These are phyloP conservation scores for Tyrophagus putrescentiae DNA, from an alignment of 1,140 invertebrate species.

Conservation along the genomic window DNA sequence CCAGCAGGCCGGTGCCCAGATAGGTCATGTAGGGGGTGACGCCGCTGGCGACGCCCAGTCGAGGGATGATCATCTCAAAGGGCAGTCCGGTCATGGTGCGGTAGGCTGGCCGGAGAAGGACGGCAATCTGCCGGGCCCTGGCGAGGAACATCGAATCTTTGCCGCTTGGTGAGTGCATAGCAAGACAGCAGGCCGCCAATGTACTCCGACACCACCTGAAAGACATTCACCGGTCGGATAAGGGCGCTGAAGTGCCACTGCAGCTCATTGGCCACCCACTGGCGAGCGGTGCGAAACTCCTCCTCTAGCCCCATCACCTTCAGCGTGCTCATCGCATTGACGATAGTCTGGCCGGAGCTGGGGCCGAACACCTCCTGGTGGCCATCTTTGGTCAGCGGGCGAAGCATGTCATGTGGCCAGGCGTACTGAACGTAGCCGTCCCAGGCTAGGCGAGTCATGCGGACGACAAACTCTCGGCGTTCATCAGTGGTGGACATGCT, in stretches of 20 bases:
- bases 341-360: constrained; percentile 32
- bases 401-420: constrained; percentile 93
- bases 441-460: constrained; percentile 34
- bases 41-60: background rate
- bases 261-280: background rate
- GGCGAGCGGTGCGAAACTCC: background rate
- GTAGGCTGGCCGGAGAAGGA: background rate
- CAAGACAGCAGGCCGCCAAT: constrained; percentile 79
- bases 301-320: background rate
- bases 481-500: background rate
- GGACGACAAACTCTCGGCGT: background rate
- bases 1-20: background rate
- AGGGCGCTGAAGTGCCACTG: background rate
- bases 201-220: background rate
- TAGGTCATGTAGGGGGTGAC: background rate
- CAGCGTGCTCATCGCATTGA: background rate
- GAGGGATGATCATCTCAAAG: background rate
- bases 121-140: background rate
- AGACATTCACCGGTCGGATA: background rate
- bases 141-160: constrained; percentile 43
- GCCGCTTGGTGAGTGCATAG: constrained; percentile 84
- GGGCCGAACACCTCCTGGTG: constrained; percentile 90
- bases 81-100: background rate
- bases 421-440: constrained; percentile 39
- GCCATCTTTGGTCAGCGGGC: constrained; percentile 69